These are phyloP conservation scores for Lemur catta DNA, from an alignment of 2,797 vertebrate species.

Conservation along the genomic window DNA sequence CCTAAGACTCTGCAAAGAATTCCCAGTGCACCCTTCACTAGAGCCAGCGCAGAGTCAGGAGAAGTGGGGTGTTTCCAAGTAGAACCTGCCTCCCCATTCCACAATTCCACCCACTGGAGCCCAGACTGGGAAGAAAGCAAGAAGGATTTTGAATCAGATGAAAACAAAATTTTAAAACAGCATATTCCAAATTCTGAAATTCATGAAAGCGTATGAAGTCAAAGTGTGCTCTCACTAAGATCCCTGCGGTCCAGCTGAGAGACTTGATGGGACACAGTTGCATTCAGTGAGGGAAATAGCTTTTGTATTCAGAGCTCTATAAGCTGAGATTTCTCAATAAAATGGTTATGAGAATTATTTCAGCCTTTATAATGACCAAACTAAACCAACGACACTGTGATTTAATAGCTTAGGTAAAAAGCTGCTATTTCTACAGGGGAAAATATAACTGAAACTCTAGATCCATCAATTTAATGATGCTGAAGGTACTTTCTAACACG, in stretches of 20 bases:
- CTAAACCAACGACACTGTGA: not conserved
- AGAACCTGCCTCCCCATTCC: not conserved
- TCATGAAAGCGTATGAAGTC: not conserved
- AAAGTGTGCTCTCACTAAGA: not conserved
- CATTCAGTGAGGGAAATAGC: not conserved
- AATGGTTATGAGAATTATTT: not conserved
- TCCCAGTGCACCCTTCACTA: fast-evolving
- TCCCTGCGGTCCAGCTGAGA: not conserved
- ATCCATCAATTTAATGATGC: not conserved
- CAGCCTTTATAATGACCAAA: not conserved
- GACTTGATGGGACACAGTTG: not conserved
- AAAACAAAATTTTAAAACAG: not conserved
- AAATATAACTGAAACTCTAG: not conserved
- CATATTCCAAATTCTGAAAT: slow-evolving; percentile 5
- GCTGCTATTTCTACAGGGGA: not conserved
- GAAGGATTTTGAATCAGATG: not conserved
- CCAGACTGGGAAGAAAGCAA: not conserved
- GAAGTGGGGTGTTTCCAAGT: not conserved
- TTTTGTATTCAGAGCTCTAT: not conserved
- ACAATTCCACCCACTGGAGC: not conserved
- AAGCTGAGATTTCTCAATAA: not conserved
- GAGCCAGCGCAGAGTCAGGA: not conserved
- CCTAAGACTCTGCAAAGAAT: not conserved
- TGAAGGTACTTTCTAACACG: not conserved
- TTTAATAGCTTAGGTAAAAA: slow-evolving; percentile 17